A percentile compares a stretch with the other conserved stretches of the same genome.
phyloP scores from a whole-genome alignment of 1,140 invertebrate species.

The Arion vulgaris region DNA sequence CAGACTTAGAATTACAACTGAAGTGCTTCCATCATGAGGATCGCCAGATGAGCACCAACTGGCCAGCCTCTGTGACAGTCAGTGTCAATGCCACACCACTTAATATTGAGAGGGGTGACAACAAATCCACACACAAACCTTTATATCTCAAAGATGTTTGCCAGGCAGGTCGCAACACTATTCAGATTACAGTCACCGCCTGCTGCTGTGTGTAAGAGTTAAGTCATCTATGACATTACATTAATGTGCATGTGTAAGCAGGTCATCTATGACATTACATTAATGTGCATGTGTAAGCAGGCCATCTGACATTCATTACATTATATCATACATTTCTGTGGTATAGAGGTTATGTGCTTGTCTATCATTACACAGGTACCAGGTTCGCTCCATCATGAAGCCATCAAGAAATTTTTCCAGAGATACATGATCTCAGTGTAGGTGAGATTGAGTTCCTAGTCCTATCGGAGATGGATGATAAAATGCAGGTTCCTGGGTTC shows the following conservation, averaged over 20 bases:
- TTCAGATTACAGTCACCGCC: conserved; percentile 95
- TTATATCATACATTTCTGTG: too few relatives aligned
- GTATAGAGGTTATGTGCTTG: too few relatives aligned
- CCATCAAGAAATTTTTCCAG: too few relatives aligned
- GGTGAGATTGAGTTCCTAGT: too few relatives aligned
- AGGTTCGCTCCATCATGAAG: too few relatives aligned
- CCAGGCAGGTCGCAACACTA: conserved; percentile 93
- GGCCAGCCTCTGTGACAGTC: conserved; percentile 82
- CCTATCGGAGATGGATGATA: too few relatives aligned
- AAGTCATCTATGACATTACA: conserved; percentile 58
- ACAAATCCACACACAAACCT: conserved; percentile 94
- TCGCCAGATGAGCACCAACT: conserved; percentile 95
- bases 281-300: too few relatives aligned
- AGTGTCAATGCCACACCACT: conserved; percentile 85
- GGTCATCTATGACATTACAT: not conserved
- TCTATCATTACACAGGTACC: too few relatives aligned
- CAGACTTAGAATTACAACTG: conserved; percentile 88
- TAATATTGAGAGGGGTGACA: conserved; percentile 85
- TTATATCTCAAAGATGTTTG: conserved; percentile 96
- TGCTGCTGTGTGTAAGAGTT: conserved; percentile 99
- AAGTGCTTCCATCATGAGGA: conserved; percentile 99
- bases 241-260: too few relatives aligned
- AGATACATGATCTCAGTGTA: too few relatives aligned
- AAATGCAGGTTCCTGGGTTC: too few relatives aligned
- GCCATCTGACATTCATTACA: too few relatives aligned